Base-by-base conservation (phyloP, 2,797 vertebrate genomes). In the Tympanoctomys barrerae region DNA sequence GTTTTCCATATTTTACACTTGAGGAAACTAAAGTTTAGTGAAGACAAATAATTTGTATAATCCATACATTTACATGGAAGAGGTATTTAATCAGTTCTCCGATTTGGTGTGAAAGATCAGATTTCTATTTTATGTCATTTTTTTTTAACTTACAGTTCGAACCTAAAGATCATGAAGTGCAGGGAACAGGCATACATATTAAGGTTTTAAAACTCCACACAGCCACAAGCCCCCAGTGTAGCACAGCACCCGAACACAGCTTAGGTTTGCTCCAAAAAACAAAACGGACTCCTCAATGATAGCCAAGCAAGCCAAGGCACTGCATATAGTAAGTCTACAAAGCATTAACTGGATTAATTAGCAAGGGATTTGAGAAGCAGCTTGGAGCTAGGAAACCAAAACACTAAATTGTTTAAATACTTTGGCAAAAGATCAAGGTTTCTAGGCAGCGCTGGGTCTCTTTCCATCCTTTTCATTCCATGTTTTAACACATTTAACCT, bases 321-420 rank as follows among this genome's bases (percentile, higher is more conserved):
- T 95, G 98, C 98, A 98, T 98, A 98, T 98, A 98, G 98, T 98
- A 96, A 98, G 98, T 98, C 98, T 98, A 98, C 98, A 99, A 99
- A 99, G 98, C 98, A 99, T 98, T 98, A 98, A 99, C 98, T 98
- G 98, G 98, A 99, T 99, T 99, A 99, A 99, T 99, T 99, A 99
- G 98, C 98, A 98, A 99, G 98, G 98, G 98, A 98, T 98, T 99
- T 98, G 98, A 99, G 98, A 98, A 98, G 98, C 98, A 98, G 98
- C 98, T 99, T 98, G 98, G 98, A 98, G 98, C 98, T 98, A 98
- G 98, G 98, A 98, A 99, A 98, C 98, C 98, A 98, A 99, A 99
- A 99, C 99, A 99, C 98, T 98, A 99, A 98, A 99, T 99, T 99
- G 98, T 99, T 99, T 99, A 98, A 99, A 99, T 99, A 99, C 98